Conservation (phyloP, 1,140 invertebrate genomes). For the Drosophila tsacasi region DNA sequence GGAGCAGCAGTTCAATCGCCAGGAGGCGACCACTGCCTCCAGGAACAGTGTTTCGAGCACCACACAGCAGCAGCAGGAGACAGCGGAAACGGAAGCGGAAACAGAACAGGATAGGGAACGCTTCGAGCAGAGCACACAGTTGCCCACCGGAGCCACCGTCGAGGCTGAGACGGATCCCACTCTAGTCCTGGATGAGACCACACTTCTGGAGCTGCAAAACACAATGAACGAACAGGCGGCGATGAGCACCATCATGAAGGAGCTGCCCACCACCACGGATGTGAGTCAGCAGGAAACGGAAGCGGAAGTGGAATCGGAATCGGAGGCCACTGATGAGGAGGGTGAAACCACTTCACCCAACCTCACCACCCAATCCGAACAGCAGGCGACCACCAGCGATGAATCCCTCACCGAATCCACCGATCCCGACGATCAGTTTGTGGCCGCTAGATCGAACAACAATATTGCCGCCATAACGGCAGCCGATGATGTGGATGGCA, state of each 20-base stretch:
- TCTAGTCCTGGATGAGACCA: conserved; percentile 76
- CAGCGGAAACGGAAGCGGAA: conserved; percentile 23
- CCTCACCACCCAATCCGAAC: conserved; percentile 44
- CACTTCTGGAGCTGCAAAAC: conserved; percentile 71
- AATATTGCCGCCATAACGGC: conserved; percentile 80
- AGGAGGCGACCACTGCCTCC: conserved; percentile 41
- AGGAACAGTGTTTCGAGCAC: conserved; percentile 33
- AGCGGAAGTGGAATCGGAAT: conserved; percentile 5
- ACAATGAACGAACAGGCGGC: conserved; percentile 80
- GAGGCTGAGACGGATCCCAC: conserved; percentile 79
- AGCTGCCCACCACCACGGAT: conserved; percentile 72
- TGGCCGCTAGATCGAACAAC: conserved; percentile 79
- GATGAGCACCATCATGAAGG: conserved; percentile 69
- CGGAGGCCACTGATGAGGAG: conserved; percentile 14
- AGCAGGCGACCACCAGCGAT: conserved; percentile 60
- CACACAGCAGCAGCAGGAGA: conserved; percentile 8
- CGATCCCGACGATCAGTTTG: conserved; percentile 78
- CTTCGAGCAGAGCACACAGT: conserved; percentile 45
- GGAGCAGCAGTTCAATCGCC: conserved; percentile 63
- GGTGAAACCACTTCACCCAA: conserved; percentile 48
- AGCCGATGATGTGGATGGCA: conserved; percentile 63
- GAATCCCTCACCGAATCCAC: conserved; percentile 74
- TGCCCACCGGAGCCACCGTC: conserved; percentile 49
- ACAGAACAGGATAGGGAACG: conserved; percentile 48
- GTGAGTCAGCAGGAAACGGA: conserved; percentile 37